A percentile compares a stretch with the other conserved stretches of the same genome.
These are phyloP conservation scores for Ferrisia virgata DNA, from an alignment of 2,888 invertebrate species.

Conservation along the genomic window DNA sequence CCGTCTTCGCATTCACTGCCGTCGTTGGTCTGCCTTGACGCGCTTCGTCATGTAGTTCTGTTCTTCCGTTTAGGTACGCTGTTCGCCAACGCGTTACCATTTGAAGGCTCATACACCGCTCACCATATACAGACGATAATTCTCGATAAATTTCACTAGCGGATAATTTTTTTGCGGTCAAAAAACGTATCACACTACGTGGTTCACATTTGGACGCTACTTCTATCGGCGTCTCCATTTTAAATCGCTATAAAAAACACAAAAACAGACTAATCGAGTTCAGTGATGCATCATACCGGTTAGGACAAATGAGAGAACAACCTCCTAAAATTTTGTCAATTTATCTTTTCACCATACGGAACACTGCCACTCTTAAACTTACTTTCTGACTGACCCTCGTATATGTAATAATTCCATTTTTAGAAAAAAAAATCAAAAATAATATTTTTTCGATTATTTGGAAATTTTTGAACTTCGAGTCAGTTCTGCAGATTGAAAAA, in stretches of 20 bases:
- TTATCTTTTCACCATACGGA: too few species aligned
- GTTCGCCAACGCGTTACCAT: constrained; percentile 35
- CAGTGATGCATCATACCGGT: background rate
- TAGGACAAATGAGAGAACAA: background rate
- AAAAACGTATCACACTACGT: constrained; percentile 42
- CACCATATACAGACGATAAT: constrained; percentile 39
- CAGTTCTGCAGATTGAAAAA: too few species aligned
- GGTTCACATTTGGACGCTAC: constrained; percentile 37
- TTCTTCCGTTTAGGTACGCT: constrained; percentile 23
- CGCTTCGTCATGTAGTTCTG: constrained; percentile 27
- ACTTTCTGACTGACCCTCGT: constrained; percentile 18
- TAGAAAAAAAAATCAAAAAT: too few species aligned
- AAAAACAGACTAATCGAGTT: background rate
- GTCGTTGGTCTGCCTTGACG: constrained; percentile 12
- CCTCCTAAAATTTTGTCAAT: too few species aligned
- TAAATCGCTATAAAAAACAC: background rate
- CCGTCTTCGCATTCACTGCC: background rate
- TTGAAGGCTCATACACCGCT: constrained; percentile 10
- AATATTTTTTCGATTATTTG: too few species aligned
- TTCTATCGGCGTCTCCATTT: background rate
- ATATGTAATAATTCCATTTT: too few species aligned
- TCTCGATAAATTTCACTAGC: constrained; percentile 43
- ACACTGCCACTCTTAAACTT: background rate
- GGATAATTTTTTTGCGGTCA: constrained; percentile 33
- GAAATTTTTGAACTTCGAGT: too few species aligned